phyloP scores from a whole-genome alignment of 2,797 vertebrate species.

The Denticeps clupeoides region DNA sequence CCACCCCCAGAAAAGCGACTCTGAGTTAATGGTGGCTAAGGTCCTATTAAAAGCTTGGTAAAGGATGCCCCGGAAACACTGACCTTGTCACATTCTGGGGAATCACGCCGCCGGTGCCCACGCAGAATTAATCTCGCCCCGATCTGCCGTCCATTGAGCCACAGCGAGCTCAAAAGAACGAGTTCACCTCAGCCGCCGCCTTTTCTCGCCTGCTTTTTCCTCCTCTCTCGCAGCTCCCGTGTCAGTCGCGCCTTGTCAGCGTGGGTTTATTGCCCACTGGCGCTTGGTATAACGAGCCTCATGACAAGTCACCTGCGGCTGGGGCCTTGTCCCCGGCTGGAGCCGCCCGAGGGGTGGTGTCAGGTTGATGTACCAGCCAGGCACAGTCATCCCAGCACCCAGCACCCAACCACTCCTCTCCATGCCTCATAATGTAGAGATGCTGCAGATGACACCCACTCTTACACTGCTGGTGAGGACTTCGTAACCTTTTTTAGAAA shows the following conservation, averaged over 20 bases:
- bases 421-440: no score
- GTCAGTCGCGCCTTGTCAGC: slow-evolving; percentile 40
- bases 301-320: slow-evolving; percentile 40
- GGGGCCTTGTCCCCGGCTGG: slow-evolving; percentile 45
- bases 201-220: slow-evolving; percentile 1
- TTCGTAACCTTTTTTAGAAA: no score
- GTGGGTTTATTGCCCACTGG: slow-evolving; percentile 38
- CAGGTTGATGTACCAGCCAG: slow-evolving; percentile 62
- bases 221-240: slow-evolving; percentile 37
- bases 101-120: slow-evolving; percentile 25
- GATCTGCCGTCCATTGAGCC: slow-evolving; percentile 8
- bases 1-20: slow-evolving; percentile 8
- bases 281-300: slow-evolving; percentile 47
- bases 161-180: neutral
- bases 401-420: slow-evolving; percentile 22
- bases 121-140: slow-evolving; percentile 28
- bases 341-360: slow-evolving; percentile 51
- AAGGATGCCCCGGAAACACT: slow-evolving; percentile 22
- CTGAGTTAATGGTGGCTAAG: slow-evolving; percentile 10
- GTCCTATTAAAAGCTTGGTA: slow-evolving; percentile 23
- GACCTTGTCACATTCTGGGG: slow-evolving; percentile 26
- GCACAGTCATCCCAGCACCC: slow-evolving; percentile 41
- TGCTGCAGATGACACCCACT: no score
- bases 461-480: no score
- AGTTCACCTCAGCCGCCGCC: slow-evolving; percentile 16